Evolutionary conservation across 2,888 invertebrate species (phyloP), one percentile per base, ranked within the genome.

Genomic region (Cataglyphis altisquamis): DNA sequence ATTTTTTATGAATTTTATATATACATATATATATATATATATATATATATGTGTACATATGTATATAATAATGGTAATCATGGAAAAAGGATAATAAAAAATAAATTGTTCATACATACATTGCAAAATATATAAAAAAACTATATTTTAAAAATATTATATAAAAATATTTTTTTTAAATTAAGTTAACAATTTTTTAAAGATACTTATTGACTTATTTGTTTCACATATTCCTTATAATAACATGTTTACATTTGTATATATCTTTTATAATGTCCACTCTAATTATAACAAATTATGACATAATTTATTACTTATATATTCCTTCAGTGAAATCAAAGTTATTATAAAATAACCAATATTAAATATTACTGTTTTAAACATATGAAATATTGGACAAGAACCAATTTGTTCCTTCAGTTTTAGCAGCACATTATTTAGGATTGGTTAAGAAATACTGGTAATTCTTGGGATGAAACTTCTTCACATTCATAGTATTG

Each of bases 391-490:
- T 85, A 32, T 88, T 85, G 18, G 82, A 83, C 0, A n/a, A n/a
- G 89, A 88, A 32, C n/a, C 29, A 12, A 89, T 57, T 74, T 91
- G 88, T 21, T 75, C n/a, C 15, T 67, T 57, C 12, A 45, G 10
- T 12, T n/a, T n/a, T 29, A 41, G 1, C 12, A 45, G 2, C 1
- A 8, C 10, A 12, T 60, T 70, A 32, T 25, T 57, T 32, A 70
- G 8, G 29, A 4, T 21, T 68, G 15, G n/a, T 78, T 78, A 41
- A 78, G 32, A 77, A 86, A 64, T 6, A 81, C 82, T 15, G 92
- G 91, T 21, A 93, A 80, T 83, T 91, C 90, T 9, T 73, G 36
- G 9, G 91, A 87, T 0, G 74, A 68, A 62, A 91, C 41, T 84
- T 91, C 89, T 48, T 75, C 75, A 15, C 68, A 57, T 9, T 60